Conservation (phyloP, 2,888 invertebrate genomes). For the Archips xylosteana region DNA sequence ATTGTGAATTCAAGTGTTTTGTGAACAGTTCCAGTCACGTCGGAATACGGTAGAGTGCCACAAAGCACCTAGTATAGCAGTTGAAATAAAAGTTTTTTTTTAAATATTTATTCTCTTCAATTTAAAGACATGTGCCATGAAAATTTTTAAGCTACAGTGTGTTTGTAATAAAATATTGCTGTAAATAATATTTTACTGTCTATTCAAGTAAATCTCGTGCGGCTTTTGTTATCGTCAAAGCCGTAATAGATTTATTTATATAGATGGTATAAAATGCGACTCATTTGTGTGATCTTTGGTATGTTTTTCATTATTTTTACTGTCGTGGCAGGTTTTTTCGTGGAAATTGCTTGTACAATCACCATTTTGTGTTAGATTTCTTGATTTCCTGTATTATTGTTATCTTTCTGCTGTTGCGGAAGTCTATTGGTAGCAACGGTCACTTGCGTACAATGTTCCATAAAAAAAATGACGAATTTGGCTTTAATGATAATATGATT, state of each 20-base stretch:
- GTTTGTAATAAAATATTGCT: neutral
- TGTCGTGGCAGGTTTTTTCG: neutral
- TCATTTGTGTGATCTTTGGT: neutral
- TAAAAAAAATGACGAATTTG: too few relatives aligned
- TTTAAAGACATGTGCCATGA: neutral
- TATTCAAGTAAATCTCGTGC: conserved; percentile 82
- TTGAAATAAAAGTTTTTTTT: conserved; percentile 20
- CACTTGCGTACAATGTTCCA: too few relatives aligned
- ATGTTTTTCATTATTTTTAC: neutral
- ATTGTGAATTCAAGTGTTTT: conserved; percentile 18
- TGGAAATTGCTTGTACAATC: neutral
- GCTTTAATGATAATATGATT: too few relatives aligned
- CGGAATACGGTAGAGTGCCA: neutral
- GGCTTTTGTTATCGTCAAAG: conserved; percentile 64
- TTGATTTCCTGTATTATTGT: too few relatives aligned
- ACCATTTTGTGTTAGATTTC: neutral
- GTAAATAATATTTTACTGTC: conserved; percentile 52
- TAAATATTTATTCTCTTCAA: conserved; percentile 9
- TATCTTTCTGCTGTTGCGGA: neutral
- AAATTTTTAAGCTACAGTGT: neutral
- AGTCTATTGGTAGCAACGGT: neutral
- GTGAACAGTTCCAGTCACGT: conserved; percentile 8
- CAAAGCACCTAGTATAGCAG: neutral
- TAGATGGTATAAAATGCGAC: conserved; percentile 53
- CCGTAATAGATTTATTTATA: conserved; percentile 75